phyloP scores from a whole-genome alignment of 2,113 vertebrate species.

The Anser brachyrhynchus region DNA sequence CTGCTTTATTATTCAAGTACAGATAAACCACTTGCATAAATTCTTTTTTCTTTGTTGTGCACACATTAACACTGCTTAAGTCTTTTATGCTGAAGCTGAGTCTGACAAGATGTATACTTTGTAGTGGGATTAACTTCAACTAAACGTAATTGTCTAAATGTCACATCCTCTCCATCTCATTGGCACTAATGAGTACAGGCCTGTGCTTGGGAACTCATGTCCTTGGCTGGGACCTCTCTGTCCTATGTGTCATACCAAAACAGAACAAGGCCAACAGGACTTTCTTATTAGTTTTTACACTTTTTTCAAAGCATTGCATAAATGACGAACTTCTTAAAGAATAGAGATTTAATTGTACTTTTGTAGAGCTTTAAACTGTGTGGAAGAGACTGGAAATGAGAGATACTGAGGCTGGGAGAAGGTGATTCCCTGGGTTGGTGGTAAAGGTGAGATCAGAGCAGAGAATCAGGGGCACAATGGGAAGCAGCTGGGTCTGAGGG shows the following conservation, averaged over 20 bases:
- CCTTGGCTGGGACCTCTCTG: not conserved
- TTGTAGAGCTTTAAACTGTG: not conserved
- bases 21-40: not conserved
- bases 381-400: not conserved
- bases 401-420: not conserved
- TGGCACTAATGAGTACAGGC: not conserved
- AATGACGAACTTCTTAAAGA: not conserved
- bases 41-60: not conserved
- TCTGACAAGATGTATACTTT: not conserved
- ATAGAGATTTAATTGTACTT: not conserved
- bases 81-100: not conserved
- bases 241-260: not conserved
- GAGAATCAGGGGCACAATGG: fast-evolving
- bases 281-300: not conserved
- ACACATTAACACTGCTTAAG: not conserved
- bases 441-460: not conserved
- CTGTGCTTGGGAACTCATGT: not conserved
- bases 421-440: not conserved
- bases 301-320: not conserved
- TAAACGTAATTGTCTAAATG: not conserved
- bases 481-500: fast-evolving
- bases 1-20: not conserved
- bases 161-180: not conserved
- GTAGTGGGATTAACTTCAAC: not conserved
- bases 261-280: not conserved